Base-by-base conservation (phyloP, 2,113 vertebrate genomes). In the Prolemur simus region DNA sequence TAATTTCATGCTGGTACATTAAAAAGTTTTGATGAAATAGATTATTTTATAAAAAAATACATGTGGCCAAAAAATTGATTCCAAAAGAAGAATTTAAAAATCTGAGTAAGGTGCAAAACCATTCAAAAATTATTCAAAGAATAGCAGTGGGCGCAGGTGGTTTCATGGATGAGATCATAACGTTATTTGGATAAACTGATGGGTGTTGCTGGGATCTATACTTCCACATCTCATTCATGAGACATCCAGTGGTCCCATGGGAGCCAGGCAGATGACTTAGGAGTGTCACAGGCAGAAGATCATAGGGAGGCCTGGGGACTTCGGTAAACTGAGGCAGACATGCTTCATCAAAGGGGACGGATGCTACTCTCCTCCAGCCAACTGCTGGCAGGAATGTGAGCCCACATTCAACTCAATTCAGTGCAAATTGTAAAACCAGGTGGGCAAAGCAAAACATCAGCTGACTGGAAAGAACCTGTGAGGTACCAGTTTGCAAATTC, bases 1-100 rank as follows among this genome's bases (percentile, higher is more conserved):
- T 86, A 76, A 42, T 54, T 68, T 95, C 60, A 89, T 86, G 25
- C 2, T 93, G 74, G 58, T 73, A 73, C 56, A 27, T 82, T 86
- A 87, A 73, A 83, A 81, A 83, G 37, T 8, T 18, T 87, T 68
- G 42, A 85, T 63, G n/a, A 74, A 49, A 58, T 71, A 13, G 14
- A 54, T 63, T 77, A 71, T 74, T 87, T 60, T 60, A 42, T 27
- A 83, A 32, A 81, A 94, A 84, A 95, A 56, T 5, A 32, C 25
- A 73, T 3, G 32, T 84, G 18, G 29, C 21, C 9, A 69, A 80
- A 96, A 73, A 52, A 27, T n/a, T 58, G 80, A 89, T 89, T 89
- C 23, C n/a, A 54, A 81, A 66, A 92, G 34, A 56, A 88, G 20
- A 34, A 37, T 49, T 42, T 8, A 60, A 83, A 91, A 78, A 68